Evolutionary conservation across 2,113 vertebrate species (phyloP).

Genomic region (Microtus richardsoni): DNA sequence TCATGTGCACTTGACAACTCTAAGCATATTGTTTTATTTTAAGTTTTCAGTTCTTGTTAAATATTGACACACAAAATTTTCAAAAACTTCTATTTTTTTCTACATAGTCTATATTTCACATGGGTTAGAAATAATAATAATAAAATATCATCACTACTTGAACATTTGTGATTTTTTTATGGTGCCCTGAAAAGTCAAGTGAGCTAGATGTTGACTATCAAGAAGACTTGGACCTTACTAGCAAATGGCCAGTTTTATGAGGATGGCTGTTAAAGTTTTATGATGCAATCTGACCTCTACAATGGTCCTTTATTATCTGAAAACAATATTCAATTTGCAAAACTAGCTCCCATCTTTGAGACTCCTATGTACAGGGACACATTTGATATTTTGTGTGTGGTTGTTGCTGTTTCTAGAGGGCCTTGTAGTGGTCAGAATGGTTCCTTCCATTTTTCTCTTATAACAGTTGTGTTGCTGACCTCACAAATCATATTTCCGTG

Average conservation of each 20-base stretch:
- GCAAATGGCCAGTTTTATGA: slow-evolving; percentile 63
- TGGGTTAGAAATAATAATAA: background rate
- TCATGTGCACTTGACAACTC: background rate
- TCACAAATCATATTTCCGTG: slow-evolving; percentile 87
- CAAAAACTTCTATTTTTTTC: slow-evolving; percentile 46
- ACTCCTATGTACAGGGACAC: background rate
- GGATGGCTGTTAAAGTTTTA: slow-evolving; percentile 58
- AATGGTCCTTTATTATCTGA: slow-evolving; percentile 43
- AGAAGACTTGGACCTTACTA: background rate
- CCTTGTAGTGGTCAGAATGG: slow-evolving; percentile 59
- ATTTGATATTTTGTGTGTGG: background rate
- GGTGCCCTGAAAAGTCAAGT: slow-evolving; percentile 34
- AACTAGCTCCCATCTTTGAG: slow-evolving; percentile 35
- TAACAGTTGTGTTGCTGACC: slow-evolving; percentile 78
- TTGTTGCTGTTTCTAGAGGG: slow-evolving; percentile 13
- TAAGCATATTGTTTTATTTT: slow-evolving; percentile 12
- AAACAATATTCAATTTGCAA: slow-evolving; percentile 67
- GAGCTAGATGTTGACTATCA: slow-evolving; percentile 30
- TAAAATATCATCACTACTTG: slow-evolving; percentile 3
- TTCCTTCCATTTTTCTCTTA: slow-evolving; percentile 81
- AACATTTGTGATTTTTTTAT: background rate
- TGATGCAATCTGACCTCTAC: slow-evolving; percentile 47
- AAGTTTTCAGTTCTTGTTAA: background rate
- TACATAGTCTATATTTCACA: background rate
- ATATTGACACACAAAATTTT: slow-evolving; percentile 19